phyloP scores from a whole-genome alignment of 2,113 vertebrate species.

The Cyanocitta stelleri region DNA sequence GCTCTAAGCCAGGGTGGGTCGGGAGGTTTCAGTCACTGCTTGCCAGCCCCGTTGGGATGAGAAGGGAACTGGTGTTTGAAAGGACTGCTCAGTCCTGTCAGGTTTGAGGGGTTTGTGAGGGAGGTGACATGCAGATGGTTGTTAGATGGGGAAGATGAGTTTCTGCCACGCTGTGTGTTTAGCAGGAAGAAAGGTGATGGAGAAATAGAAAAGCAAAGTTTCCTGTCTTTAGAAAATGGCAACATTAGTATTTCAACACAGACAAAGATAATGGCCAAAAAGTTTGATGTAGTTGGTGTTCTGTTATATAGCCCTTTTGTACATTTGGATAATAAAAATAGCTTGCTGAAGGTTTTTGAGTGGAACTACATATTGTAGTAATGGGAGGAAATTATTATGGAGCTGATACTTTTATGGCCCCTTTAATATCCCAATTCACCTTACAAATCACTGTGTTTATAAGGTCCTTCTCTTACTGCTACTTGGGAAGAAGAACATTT shows the following conservation, averaged over 20 bases:
- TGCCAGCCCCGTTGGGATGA: not conserved
- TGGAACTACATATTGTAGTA: not conserved
- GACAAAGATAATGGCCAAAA: not conserved
- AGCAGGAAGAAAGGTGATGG: not conserved
- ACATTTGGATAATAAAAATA: not conserved
- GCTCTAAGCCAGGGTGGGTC: not conserved
- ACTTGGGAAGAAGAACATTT: not conserved
- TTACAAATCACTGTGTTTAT: not conserved
- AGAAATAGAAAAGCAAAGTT: not conserved
- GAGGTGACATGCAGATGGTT: accelerated
- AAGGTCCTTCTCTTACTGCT: not conserved
- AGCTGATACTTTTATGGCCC: not conserved
- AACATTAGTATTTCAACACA: not conserved
- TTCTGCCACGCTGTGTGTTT: not conserved
- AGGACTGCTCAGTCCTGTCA: not conserved
- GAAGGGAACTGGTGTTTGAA: not conserved
- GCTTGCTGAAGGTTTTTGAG: not conserved
- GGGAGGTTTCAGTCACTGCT: not conserved
- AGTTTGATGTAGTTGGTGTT: not conserved
- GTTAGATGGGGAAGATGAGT: not conserved
- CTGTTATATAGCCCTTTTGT: not conserved
- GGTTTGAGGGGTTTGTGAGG: not conserved
- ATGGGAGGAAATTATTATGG: not conserved
- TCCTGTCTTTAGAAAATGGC: not conserved
- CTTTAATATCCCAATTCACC: not conserved